Base-by-base conservation (phyloP, 2,888 invertebrate genomes). In the Oscheius sp. region DNA sequence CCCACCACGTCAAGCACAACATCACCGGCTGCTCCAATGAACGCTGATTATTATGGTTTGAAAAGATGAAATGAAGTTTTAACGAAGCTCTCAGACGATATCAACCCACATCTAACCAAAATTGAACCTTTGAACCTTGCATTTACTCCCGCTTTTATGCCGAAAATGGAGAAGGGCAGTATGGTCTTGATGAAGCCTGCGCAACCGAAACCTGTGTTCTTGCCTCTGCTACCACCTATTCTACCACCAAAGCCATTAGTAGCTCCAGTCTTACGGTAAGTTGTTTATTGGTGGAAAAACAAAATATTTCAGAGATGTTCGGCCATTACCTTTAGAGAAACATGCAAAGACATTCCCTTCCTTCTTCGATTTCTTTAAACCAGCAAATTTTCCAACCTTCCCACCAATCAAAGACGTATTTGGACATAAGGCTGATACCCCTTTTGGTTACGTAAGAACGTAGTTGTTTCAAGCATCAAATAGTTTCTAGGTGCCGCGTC, bases 351-450 rank as follows among this genome's bases (percentile, higher is more conserved):
- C 37, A 3, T 48, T 72, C 35, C 70, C 76, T 32, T 76, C 78
- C 7, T 50, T 81, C 2, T 81, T 81, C 48, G 79, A 81, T 48
- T 59, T 81, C 21, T 81, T 78, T 63, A 71, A 78, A 13, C 80
- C 80, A 29, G 51, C 75, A 3, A 50, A 75, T n/a, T 60, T 66
- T 3, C 73, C 79, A 2, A 74, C 73, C 5, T 70, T 73, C 2
- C 70, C 72, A 35, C 62, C 62, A 29, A 60, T 72, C 11, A 72
- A 72, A 35, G 60, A 72, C n/a, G 4, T 62, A 9, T 62, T 72
- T 29, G 13, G 9, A 3, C 35, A n/a, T 2, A 60, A 62, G 21
- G 10, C 53, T 13, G 47, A 21, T 42, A 9, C 53, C 21, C 58
- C 48, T 2, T 68, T 68, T 33, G 60, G 13, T 13, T 11, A 72